Percentiles rank a stretch among this genome's conserved stretches.
These are phyloP conservation scores for Leptodactylus fallax DNA, from an alignment of 2,797 vertebrate species.

Conservation along the genomic window DNA sequence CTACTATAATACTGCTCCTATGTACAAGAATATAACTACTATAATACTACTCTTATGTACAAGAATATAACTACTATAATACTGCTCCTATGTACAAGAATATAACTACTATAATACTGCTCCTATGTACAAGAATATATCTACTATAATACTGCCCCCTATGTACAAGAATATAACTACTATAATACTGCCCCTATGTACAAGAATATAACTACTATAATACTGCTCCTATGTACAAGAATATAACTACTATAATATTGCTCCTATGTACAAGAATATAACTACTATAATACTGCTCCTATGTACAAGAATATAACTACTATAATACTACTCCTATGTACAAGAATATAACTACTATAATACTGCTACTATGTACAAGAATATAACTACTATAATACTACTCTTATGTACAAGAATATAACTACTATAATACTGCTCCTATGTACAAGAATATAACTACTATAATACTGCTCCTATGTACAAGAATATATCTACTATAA, in stretches of 20 bases:
- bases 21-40: not conserved
- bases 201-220: conserved; percentile 4
- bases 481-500: conserved; percentile 24
- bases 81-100: not conserved
- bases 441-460: conserved; percentile 17
- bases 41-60: not conserved
- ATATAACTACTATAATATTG: conserved; percentile 13
- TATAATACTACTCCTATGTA: conserved; percentile 8
- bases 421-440: not conserved
- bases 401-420: not conserved
- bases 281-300: conserved; percentile 1
- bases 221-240: conserved; percentile 1
- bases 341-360: conserved; percentile 8
- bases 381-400: not conserved
- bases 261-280: conserved; percentile 1
- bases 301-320: conserved; percentile 5
- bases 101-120: not conserved
- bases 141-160: not conserved
- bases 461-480: conserved; percentile 5
- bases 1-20: not conserved
- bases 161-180: conserved; percentile 4
- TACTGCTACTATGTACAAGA: not conserved
- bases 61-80: conserved; percentile 1
- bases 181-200: not conserved
- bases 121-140: not conserved